A percentile compares a stretch with the other conserved stretches of the same genome.
phyloP scores from a whole-genome alignment of 1,140 invertebrate species.

The Drosophila santomea region DNA sequence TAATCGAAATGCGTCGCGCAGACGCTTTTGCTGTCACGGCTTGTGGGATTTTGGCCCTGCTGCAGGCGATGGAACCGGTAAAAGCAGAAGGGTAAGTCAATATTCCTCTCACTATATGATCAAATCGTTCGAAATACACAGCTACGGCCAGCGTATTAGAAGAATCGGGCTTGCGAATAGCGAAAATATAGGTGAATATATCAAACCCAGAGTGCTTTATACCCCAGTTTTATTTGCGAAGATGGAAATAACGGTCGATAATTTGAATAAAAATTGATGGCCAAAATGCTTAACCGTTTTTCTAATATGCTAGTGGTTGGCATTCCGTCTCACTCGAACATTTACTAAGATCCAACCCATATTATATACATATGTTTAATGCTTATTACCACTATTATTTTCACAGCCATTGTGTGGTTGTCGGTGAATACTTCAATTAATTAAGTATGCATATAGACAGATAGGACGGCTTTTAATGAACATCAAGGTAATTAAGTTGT shows the following conservation, averaged over 20 bases:
- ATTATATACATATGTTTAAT: not conserved
- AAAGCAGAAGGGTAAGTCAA: constrained; percentile 71
- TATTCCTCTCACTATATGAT: constrained; percentile 6
- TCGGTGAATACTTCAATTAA: constrained; percentile 11
- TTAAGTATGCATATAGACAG: constrained; percentile 33
- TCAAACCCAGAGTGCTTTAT: no score
- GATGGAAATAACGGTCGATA: not conserved
- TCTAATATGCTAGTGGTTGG: no score
- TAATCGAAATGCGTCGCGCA: constrained; percentile 69
- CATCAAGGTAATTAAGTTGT: constrained; percentile 20
- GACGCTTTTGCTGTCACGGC: constrained; percentile 58
- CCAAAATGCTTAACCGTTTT: no score
- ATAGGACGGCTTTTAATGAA: constrained; percentile 27
- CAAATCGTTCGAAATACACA: not conserved
- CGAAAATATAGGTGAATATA: not conserved
- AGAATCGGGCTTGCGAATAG: not conserved
- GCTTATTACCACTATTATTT: not conserved
- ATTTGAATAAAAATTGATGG: no score
- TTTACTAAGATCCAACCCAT: not conserved
- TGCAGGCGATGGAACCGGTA: constrained; percentile 63
- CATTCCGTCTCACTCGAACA: not conserved
- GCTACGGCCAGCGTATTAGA: constrained; percentile 1
- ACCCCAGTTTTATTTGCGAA: no score
- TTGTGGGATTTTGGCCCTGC: constrained; percentile 46
- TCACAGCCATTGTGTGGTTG: not conserved